Conservation (phyloP, 2,797 vertebrate species). For the Glyptemys insculpta region DNA sequence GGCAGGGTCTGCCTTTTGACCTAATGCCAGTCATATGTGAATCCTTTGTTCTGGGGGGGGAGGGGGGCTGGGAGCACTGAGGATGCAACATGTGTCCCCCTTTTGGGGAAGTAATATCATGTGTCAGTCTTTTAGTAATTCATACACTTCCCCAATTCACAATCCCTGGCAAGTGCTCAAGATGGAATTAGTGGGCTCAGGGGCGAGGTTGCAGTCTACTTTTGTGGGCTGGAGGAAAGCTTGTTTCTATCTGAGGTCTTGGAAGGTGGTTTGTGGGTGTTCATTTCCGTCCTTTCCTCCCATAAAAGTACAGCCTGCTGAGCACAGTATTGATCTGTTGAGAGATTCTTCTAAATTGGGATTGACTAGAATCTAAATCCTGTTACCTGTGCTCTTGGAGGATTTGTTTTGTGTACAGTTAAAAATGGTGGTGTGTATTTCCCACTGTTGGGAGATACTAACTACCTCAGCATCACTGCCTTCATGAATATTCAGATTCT, state of each 20-base stretch:
- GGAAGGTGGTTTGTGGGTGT: neutral
- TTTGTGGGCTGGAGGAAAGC: neutral
- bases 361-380: neutral
- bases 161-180: neutral
- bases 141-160: neutral
- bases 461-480: conserved; percentile 7
- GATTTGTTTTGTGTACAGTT: neutral
- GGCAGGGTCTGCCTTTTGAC: neutral
- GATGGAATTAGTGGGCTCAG: neutral
- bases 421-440: conserved; percentile 26
- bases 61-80: fast-evolving
- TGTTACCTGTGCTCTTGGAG: neutral
- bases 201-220: neutral
- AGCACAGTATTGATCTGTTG: neutral
- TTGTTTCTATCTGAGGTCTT: neutral
- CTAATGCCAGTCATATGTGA: neutral
- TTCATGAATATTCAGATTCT: conserved; percentile 73
- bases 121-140: fast-evolving
- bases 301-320: neutral
- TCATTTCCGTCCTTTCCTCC: fast-evolving
- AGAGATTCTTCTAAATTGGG: neutral
- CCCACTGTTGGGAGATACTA: conserved; percentile 21
- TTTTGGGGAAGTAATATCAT: neutral
- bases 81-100: neutral
- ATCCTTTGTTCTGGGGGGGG: neutral